Base-by-base conservation (phyloP, 1,140 invertebrate genomes). In the Rhynchophorus ferrugineus region DNA sequence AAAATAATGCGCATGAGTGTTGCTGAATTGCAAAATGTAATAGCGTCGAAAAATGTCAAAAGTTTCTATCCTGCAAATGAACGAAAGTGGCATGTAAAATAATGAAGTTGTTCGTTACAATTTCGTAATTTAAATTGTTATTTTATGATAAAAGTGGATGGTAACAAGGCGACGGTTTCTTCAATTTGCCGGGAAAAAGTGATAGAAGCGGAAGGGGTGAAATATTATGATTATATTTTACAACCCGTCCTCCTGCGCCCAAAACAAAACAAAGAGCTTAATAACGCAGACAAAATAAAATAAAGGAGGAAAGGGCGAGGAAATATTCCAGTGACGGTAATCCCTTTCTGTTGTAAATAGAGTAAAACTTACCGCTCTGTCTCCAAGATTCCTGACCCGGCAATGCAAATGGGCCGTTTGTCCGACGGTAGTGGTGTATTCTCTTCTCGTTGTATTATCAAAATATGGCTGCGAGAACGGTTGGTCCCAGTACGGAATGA, bases 401-500 rank as follows among this genome's bases (percentile, higher is more conserved):
- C 89, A 91, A 69, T 91, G 85, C 11, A 92, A 75, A 64, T 88
- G 83, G 18, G 87, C 87, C 36, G 85, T 84, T 72, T 91, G 87
- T 13, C 88, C 88, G 44, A 91, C 85, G 37, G 87, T 89, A 38
- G 87, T 85, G 48, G 87, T 89, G 50, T 87, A 81, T 65, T 91
- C 88, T 44, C 84, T 77, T 60, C 80, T 81, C 29, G 88, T 90
- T 56, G 84, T 83, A 73, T 91, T 91, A 74, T 92, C 89, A 71
- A 92, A 92, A 73, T 89, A 90, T 19, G 89, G 89, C 69, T 88
- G 85, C 47, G 84, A 84, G 64, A 89, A 85, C 2, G 85, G 82
- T 61, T 82, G 79, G 56, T 83, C 80, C 79, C 79, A 83, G 56
- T 78, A 81, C 61, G 65, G 52, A 24, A 43, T 36, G 20, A 54